A percentile compares a stretch with the other conserved stretches of the same genome.
Conservation (phyloP, 1,140 invertebrate genomes). For the Araneus ventricosus region DNA sequence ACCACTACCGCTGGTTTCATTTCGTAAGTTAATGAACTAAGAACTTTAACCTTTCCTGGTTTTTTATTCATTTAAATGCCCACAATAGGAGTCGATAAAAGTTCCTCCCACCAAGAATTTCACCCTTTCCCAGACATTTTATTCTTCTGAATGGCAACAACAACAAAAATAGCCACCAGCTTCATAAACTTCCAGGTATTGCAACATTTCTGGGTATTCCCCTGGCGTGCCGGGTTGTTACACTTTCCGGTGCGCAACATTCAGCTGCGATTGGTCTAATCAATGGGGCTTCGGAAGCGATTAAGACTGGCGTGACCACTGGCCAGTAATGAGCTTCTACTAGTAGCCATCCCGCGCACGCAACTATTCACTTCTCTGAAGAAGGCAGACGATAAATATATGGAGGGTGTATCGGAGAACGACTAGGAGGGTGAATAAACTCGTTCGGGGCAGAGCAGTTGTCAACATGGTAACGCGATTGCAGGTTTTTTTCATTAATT, state of each 20-base stretch:
- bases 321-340: not conserved
- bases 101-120: too few relatives aligned
- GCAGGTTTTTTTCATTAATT: not conserved
- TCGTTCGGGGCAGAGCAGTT: not conserved
- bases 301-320: not conserved
- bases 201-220: not conserved
- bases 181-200: not conserved
- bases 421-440: conserved; percentile 15
- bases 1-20: too few relatives aligned
- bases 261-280: not conserved
- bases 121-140: too few relatives aligned
- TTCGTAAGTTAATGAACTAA: too few relatives aligned
- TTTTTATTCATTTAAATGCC: too few relatives aligned
- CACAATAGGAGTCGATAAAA: too few relatives aligned
- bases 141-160: too few relatives aligned
- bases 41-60: too few relatives aligned
- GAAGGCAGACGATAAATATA: not conserved
- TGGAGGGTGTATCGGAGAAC: not conserved
- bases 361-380: conserved; percentile 3
- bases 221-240: not conserved
- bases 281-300: conserved; percentile 39
- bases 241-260: conserved; percentile 32
- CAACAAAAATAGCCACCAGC: too few relatives aligned
- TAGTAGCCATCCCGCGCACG: not conserved
- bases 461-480: not conserved